Percentiles rank a stretch among this genome's conserved stretches.
These are phyloP conservation scores for Andrena camellia DNA, from an alignment of 2,888 invertebrate species.

Conservation along the genomic window DNA sequence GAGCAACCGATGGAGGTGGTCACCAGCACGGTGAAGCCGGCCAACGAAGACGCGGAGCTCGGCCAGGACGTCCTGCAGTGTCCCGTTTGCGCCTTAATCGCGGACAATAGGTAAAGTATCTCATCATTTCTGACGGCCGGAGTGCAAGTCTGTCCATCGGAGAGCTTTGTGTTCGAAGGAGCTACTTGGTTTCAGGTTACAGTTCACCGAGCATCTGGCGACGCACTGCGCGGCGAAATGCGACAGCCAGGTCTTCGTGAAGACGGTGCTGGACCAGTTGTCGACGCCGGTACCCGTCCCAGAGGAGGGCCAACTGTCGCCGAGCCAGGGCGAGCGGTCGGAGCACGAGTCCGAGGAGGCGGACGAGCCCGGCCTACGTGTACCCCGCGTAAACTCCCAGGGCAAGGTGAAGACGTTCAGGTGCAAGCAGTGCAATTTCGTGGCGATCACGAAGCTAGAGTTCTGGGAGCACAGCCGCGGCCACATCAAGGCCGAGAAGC, in stretches of 20 bases:
- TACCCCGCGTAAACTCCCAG: slow-evolving; percentile 90
- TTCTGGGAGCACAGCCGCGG: slow-evolving; percentile 96
- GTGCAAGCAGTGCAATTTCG: slow-evolving; percentile 96
- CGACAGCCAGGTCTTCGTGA: slow-evolving; percentile 86
- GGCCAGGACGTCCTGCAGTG: slow-evolving; percentile 83
- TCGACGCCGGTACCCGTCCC: slow-evolving; percentile 59
- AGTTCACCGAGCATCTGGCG: slow-evolving; percentile 87
- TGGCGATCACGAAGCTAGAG: slow-evolving; percentile 94
- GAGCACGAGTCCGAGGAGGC: slow-evolving; percentile 79
- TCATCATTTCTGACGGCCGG: no score
- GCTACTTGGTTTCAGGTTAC: slow-evolving; percentile 71
- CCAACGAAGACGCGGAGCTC: slow-evolving; percentile 50
- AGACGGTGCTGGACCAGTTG: slow-evolving; percentile 86
- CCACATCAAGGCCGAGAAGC: slow-evolving; percentile 97
- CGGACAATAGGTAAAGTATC: slow-evolving; percentile 81
- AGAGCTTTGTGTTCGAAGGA: no score
- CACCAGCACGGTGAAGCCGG: slow-evolving; percentile 57
- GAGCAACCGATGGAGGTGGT: slow-evolving; percentile 66
- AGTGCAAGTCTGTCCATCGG: no score
- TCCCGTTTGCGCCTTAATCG: slow-evolving; percentile 86
- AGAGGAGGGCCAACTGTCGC: slow-evolving; percentile 63
- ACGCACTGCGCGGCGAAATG: slow-evolving; percentile 83
- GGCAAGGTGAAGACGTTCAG: slow-evolving; percentile 95
- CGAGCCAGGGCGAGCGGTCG: slow-evolving; percentile 69
- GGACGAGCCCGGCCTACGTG: slow-evolving; percentile 87